Evolutionary conservation across 2,113 vertebrate species (phyloP).

Genomic region (Syngnathus typhle): DNA sequence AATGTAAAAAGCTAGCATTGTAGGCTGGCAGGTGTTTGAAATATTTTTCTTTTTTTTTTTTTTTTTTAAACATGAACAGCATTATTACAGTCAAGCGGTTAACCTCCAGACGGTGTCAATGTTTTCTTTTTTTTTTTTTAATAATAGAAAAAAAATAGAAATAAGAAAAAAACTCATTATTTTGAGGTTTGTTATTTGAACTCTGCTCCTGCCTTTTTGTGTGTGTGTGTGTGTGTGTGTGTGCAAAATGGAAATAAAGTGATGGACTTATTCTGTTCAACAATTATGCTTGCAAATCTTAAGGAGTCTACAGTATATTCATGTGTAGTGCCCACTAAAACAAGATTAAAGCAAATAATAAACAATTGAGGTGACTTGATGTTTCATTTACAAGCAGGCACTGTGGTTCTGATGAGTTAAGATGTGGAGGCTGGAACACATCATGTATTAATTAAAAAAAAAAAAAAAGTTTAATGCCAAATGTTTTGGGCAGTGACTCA

Average conservation of each 20-base stretch:
- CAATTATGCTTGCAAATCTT: not conserved
- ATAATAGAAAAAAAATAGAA: too few relatives aligned
- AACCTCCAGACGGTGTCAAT: conserved; percentile 4
- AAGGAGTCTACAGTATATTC: not conserved
- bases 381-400: not conserved
- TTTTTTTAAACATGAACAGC: conserved; percentile 43
- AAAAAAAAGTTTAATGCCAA: not conserved
- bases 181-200: not conserved
- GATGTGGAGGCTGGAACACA: not conserved
- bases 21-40: conserved; percentile 52
- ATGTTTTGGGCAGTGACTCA: not conserved
- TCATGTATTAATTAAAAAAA: not conserved
- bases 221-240: too few relatives aligned
- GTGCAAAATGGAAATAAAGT: not conserved
- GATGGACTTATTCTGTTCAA: not conserved
- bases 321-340: not conserved
- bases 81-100: conserved; percentile 33
- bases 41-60: conserved; percentile 21
- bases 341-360: not conserved
- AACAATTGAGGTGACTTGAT: not conserved
- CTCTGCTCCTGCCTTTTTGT: not conserved
- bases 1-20: conserved; percentile 54
- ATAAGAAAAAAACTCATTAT: too few relatives aligned
- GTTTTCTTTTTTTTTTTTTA: not conserved
- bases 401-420: not conserved